These are phyloP conservation scores for Grapholita molesta DNA, from an alignment of 1,140 invertebrate species.

Conservation along the genomic window DNA sequence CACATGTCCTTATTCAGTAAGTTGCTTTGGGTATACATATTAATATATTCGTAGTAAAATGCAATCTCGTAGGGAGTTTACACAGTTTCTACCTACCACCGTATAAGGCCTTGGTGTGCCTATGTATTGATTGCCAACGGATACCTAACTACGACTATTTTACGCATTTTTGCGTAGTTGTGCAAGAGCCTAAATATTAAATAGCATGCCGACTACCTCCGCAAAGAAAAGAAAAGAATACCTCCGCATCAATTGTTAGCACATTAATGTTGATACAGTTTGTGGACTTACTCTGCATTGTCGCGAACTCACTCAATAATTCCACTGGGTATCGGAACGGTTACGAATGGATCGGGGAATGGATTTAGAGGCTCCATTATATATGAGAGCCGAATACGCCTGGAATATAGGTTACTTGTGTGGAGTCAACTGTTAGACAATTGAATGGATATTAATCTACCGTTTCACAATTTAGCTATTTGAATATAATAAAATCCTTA, in stretches of 20 bases:
- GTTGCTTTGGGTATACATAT: no score
- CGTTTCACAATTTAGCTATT: neutral
- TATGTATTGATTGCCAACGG: no score
- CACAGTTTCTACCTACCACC: no score
- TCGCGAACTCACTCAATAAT: slow-evolving; percentile 11
- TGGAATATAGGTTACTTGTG: slow-evolving; percentile 5
- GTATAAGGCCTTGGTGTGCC: no score
- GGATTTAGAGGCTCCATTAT: slow-evolving; percentile 2
- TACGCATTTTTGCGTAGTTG: no score
- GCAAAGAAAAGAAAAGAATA: neutral
- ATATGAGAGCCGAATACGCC: neutral
- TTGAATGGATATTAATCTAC: neutral
- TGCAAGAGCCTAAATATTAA: no score
- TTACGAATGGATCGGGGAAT: neutral
- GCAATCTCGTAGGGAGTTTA: no score
- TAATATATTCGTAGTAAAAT: no score
- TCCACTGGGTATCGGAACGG: neutral
- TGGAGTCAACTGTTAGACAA: neutral
- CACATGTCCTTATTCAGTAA: no score
- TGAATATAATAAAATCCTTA: no score
- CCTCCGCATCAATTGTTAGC: neutral
- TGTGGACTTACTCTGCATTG: slow-evolving; percentile 6
- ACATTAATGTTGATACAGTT: slow-evolving; percentile 15
- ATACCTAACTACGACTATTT: no score
- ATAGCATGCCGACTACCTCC: neutral